phyloP scores from a whole-genome alignment of 1,140 invertebrate genomes.

The Papilio helenus region DNA sequence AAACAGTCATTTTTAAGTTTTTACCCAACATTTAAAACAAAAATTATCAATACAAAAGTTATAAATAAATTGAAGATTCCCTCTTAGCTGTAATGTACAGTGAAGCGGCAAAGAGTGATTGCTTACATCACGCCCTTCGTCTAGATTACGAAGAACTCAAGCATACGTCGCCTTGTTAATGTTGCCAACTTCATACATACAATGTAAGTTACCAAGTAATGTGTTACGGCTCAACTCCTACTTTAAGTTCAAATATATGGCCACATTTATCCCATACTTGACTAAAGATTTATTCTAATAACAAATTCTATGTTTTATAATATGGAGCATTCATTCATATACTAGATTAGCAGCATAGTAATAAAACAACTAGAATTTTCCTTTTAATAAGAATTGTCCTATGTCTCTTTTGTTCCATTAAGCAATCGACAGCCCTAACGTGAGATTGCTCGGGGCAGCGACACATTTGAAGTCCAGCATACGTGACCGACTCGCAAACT shows the following conservation, averaged over 20 bases:
- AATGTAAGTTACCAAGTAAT: constrained; percentile 2
- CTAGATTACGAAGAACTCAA: background rate
- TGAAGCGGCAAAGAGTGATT: constrained; percentile 5
- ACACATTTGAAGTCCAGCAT: constrained; percentile 34
- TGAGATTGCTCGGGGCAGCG: constrained; percentile 19
- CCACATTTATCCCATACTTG: background rate
- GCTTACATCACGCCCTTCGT: background rate
- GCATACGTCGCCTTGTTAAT: background rate
- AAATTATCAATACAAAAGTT: constrained; percentile 5
- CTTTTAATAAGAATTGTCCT: background rate
- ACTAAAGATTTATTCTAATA: background rate
- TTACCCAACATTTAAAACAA: background rate
- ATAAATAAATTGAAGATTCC: background rate
- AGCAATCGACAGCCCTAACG: constrained; percentile 17
- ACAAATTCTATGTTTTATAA: no score
- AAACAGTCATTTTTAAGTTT: background rate
- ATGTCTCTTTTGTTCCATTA: constrained; percentile 16
- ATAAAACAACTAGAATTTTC: background rate
- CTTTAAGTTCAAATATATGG: background rate
- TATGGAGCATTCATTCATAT: no score
- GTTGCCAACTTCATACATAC: background rate
- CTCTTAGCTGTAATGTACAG: background rate
- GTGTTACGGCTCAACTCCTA: background rate
- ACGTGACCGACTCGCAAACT: constrained; percentile 35
- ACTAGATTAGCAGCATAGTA: background rate